Evolutionary conservation across 2,113 vertebrate species (phyloP).

Genomic region (Chloroceryle aenea): DNA sequence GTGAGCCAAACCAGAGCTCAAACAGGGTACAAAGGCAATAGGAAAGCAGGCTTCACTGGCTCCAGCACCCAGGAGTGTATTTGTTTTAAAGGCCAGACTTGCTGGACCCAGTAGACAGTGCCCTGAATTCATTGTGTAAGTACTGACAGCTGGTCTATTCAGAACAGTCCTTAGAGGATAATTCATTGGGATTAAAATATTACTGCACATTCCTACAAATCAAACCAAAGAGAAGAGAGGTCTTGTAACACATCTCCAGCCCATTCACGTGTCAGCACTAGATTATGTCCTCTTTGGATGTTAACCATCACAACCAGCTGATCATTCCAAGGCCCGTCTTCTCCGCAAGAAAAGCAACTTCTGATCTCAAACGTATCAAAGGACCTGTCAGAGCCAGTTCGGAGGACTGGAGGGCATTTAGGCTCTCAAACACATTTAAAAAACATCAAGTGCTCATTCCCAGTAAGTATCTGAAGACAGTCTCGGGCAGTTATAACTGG

Average conservation of each 20-base stretch:
- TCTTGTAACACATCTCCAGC: not conserved
- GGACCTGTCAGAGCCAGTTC: not conserved
- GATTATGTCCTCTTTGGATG: not conserved
- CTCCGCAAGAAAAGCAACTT: not conserved
- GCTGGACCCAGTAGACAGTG: slow-evolving; percentile 6
- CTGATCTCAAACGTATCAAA: not conserved
- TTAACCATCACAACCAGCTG: not conserved
- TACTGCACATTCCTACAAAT: not conserved
- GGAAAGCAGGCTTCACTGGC: not conserved
- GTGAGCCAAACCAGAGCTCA: not conserved
- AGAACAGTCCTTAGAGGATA: not conserved
- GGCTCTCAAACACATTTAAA: not conserved
- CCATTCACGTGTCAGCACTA: not conserved
- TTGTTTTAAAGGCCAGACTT: slow-evolving; percentile 34
- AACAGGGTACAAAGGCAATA: not conserved
- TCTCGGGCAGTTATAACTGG: not conserved
- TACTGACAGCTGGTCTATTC: slow-evolving; percentile 23
- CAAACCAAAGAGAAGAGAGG: slow-evolving; percentile 1
- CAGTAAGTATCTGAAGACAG: not conserved
- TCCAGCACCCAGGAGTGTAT: not conserved
- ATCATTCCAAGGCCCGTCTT: not conserved
- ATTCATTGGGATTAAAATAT: slow-evolving; percentile 26
- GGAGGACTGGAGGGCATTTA: not conserved
- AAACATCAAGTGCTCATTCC: not conserved
- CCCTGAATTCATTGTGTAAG: slow-evolving; percentile 19